Conservation (phyloP, 2,888 invertebrate species). For the Masnerella sp. region DNA sequence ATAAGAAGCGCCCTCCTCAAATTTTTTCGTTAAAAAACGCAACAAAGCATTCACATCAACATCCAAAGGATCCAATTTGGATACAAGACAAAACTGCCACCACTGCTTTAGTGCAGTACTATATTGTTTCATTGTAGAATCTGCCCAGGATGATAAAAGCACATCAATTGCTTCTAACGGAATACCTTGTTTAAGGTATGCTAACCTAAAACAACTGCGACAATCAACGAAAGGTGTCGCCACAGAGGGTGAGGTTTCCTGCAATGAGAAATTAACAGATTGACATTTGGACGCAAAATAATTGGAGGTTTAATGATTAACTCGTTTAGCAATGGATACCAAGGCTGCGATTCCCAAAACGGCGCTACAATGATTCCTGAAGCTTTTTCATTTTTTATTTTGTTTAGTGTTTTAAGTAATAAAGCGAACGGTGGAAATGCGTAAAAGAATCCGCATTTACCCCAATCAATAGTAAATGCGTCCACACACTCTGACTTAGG, state of each 20-base stretch:
- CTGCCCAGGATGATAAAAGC: background rate
- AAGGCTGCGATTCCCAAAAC: slow-evolving; percentile 65
- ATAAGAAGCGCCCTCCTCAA: background rate
- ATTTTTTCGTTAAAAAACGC: background rate
- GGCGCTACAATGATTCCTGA: slow-evolving; percentile 69
- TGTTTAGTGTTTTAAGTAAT: slow-evolving; percentile 64
- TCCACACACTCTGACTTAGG: slow-evolving; percentile 18
- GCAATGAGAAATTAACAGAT: background rate
- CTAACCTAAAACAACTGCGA: background rate
- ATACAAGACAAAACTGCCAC: background rate
- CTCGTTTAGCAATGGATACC: slow-evolving; percentile 30
- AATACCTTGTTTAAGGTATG: background rate
- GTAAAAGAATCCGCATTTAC: slow-evolving; percentile 50
- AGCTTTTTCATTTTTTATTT: slow-evolving; percentile 66
- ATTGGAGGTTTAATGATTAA: background rate
- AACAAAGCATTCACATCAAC: background rate
- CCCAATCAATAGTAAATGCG: slow-evolving; percentile 56
- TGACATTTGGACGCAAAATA: background rate
- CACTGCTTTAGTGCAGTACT: background rate
- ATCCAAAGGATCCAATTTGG: background rate
- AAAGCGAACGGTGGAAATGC: slow-evolving; percentile 68
- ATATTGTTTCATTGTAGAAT: background rate
- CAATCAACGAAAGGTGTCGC: slow-evolving; percentile 1
- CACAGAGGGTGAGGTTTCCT: background rate
- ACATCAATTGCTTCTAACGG: background rate